A percentile compares a stretch with the other conserved stretches of the same genome.
Conservation (phyloP, 2,888 invertebrate genomes). For the Dermolepida albohirtum region DNA sequence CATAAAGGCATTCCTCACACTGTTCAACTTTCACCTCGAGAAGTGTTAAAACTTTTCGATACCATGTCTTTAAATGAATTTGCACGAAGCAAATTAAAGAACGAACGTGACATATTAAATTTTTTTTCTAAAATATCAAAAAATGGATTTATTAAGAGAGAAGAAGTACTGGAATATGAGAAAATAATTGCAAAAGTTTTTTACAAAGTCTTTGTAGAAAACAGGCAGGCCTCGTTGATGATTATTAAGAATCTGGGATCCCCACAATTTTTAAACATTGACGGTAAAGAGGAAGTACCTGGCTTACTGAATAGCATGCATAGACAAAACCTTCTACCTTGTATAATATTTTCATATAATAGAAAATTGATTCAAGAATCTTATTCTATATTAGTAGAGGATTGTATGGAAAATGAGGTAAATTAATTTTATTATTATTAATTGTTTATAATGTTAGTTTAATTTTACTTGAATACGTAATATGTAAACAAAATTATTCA, state of each 20-base stretch:
- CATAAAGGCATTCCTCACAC: slow-evolving; percentile 47
- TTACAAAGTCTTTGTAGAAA: slow-evolving; percentile 35
- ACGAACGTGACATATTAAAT: slow-evolving; percentile 19
- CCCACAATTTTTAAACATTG: not conserved
- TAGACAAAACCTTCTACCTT: slow-evolving; percentile 48
- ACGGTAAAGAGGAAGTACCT: not conserved
- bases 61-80: slow-evolving; percentile 41
- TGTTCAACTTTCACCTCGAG: slow-evolving; percentile 47
- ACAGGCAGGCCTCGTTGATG: slow-evolving; percentile 1
- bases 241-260: slow-evolving; percentile 22
- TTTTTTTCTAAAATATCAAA: slow-evolving; percentile 39
- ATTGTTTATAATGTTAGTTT: too few species aligned
- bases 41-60: slow-evolving; percentile 48
- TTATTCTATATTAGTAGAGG: not conserved
- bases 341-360: slow-evolving; percentile 49
- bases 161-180: slow-evolving; percentile 46
- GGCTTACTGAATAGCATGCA: slow-evolving; percentile 40
- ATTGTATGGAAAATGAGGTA: slow-evolving; percentile 25
- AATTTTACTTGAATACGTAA: too few species aligned
- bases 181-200: slow-evolving; percentile 44
- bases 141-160: slow-evolving; percentile 47
- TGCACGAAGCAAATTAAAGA: slow-evolving; percentile 28
- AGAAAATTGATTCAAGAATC: slow-evolving; percentile 43
- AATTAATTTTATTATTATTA: not conserved
- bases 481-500: too few species aligned